These are phyloP conservation scores for Drosophila aldrichi DNA, from an alignment of 2,888 invertebrate species.

Conservation along the genomic window DNA sequence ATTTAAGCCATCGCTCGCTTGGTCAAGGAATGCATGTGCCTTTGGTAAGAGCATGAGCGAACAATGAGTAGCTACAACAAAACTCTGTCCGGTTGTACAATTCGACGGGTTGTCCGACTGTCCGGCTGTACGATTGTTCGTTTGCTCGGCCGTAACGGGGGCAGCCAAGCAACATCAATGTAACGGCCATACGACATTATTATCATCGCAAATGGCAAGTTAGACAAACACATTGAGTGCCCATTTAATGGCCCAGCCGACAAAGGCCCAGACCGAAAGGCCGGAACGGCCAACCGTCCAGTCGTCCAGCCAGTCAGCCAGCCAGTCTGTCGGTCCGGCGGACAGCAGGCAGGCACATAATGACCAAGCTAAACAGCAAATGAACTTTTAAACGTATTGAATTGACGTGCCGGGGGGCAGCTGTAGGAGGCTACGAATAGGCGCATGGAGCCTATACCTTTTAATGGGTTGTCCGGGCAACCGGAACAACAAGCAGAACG, in stretches of 20 bases:
- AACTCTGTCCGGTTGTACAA: constrained; percentile 12
- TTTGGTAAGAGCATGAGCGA: constrained; percentile 15
- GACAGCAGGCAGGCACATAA: constrained; percentile 63
- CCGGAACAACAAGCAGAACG: constrained; percentile 42
- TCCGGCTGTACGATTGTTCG: constrained; percentile 29
- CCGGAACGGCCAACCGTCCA: not conserved
- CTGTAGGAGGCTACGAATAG: not conserved
- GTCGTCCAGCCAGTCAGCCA: not conserved
- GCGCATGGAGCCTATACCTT: constrained; percentile 18
- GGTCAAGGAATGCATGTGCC: not conserved
- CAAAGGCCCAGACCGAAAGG: constrained; percentile 44
- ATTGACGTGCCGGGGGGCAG: constrained; percentile 58
- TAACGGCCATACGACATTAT: constrained; percentile 80
- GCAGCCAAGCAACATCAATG: constrained; percentile 69
- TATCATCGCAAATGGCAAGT: constrained; percentile 80
- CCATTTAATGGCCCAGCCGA: constrained; percentile 72
- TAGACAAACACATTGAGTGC: constrained; percentile 79
- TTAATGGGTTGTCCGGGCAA: constrained; percentile 58
- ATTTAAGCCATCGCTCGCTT: too few species aligned
- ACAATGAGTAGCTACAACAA: constrained; percentile 46
- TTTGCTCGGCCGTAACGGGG: constrained; percentile 42
- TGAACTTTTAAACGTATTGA: constrained; percentile 81
- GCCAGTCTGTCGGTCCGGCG: not conserved
- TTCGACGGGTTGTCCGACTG: constrained; percentile 12
- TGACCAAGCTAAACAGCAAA: constrained; percentile 81